Evolutionary conservation across 2,797 vertebrate species (phyloP), one percentile per base, ranked within the genome.

Genomic region (Heterohyrax brucei): DNA sequence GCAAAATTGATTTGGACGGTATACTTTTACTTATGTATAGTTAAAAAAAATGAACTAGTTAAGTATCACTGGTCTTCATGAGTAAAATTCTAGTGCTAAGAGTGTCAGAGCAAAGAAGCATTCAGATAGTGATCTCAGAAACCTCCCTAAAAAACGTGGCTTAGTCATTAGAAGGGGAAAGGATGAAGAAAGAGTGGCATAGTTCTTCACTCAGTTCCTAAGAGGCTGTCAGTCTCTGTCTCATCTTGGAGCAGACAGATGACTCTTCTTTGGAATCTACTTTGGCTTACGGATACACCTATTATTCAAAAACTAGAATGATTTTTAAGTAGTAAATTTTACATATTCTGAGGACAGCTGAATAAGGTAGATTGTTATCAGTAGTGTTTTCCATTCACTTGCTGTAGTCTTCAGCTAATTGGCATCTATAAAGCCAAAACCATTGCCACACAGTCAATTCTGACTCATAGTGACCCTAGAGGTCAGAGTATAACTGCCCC

Each of bases 51-150:
- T 0, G 3, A 88, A 62, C 26, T 83, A 81, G 53, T 79, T 88
- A 92, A 46, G n/a, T 94, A 91, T 89, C 73, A 64, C 28, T 70
- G 79, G 46, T 82, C 75, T 98, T 97, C 75, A 85, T 94, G 95
- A 96, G 30, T 97, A 98, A 97, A 98, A 96, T 97, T 82, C 93
- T 80, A 96, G 94, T 91, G 70, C 91, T 61, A 56, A 14, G 72
- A 61, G 46, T 50, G 76, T 90, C 72, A 90, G 92, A 94, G 87
- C 80, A 96, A 64, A 93, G 61, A 92, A 56, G 87, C 77, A 83
- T 79, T 76, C 13, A 81, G 96, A 97, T 95, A 95, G 39, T 91
- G 97, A 94, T 95, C 97, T 98, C 97, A 98, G 98, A 82, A 97
- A 90, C 62, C 5, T 30, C 79, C 83, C 61, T 81, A 61, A 97